Percentiles rank a stretch among this genome's conserved stretches.
Conservation (phyloP, 2,888 invertebrate species). For the Gasteruption jaculator region DNA sequence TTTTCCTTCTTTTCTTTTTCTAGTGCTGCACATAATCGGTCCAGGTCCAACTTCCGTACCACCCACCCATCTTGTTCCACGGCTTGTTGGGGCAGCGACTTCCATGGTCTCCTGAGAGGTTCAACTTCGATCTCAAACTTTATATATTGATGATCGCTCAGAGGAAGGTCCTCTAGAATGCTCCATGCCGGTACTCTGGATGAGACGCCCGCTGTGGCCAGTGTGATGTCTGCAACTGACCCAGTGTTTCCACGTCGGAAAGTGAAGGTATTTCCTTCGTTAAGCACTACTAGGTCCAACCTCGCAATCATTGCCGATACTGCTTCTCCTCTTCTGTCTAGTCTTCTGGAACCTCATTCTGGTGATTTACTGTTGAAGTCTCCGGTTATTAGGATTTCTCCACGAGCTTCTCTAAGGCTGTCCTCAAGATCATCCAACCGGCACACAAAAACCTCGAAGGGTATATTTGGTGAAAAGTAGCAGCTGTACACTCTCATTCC, state of each 20-base stretch:
- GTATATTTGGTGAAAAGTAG: slow-evolving; percentile 13
- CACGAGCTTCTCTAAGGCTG: slow-evolving; percentile 4
- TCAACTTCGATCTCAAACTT: no score
- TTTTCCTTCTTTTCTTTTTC: background rate
- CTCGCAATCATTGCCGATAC: slow-evolving; percentile 9
- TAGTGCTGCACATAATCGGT: no score
- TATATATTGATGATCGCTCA: slow-evolving; percentile 11
- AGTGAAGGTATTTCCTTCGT: slow-evolving; percentile 6
- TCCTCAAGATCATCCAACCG: slow-evolving; percentile 9
- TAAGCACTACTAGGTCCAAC: slow-evolving; percentile 8
- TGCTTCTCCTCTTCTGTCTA: slow-evolving; percentile 14
- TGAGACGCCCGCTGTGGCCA: slow-evolving; percentile 5
- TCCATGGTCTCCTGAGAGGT: no score
- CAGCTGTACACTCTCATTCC: slow-evolving; percentile 16
- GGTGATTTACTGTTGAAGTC: slow-evolving; percentile 20
- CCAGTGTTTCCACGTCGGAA: slow-evolving; percentile 10
- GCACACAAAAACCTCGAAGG: slow-evolving; percentile 3
- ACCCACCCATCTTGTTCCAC: no score
- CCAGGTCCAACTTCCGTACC: no score
- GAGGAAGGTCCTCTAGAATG: slow-evolving; percentile 6
- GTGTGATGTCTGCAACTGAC: slow-evolving; percentile 10
- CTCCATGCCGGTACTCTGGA: background rate
- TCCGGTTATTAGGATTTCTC: slow-evolving; percentile 12
- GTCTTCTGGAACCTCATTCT: slow-evolving; percentile 13
- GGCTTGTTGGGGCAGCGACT: no score